These are phyloP conservation scores for Neoniphon sammara DNA, from an alignment of 2,797 vertebrate genomes.

Conservation along the genomic window DNA sequence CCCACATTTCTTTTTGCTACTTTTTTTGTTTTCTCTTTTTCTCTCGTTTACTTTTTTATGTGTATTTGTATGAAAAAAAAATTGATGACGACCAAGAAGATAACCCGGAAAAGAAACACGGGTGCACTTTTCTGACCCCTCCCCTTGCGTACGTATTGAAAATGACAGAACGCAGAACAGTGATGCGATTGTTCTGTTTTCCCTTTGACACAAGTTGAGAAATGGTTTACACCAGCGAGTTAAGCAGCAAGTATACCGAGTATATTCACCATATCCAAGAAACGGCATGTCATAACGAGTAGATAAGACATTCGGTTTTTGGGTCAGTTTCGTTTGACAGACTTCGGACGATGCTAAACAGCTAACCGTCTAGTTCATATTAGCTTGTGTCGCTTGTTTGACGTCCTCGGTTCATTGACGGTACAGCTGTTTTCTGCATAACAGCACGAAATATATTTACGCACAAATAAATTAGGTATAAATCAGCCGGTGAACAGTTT, in stretches of 20 bases:
- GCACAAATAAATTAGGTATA: neutral
- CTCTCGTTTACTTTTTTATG: neutral
- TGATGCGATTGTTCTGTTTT: constrained; percentile 60
- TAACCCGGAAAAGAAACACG: constrained; percentile 67
- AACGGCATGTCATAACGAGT: constrained; percentile 20
- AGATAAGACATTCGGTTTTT: neutral
- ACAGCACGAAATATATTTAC: neutral
- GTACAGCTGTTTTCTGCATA: neutral
- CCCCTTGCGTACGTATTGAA: constrained; percentile 31
- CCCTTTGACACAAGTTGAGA: neutral
- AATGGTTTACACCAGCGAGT: neutral
- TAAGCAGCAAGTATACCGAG: neutral
- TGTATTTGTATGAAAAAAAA: too few relatives aligned
- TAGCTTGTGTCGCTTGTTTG: neutral
- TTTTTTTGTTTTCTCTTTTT: too few relatives aligned
- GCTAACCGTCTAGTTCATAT: neutral
- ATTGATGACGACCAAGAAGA: neutral
- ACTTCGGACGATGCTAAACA: constrained; percentile 31
- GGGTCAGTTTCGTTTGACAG: neutral
- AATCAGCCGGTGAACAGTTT: neutral
- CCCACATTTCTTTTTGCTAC: too few relatives aligned
- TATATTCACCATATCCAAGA: rapidly evolving
- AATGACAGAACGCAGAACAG: constrained; percentile 74
- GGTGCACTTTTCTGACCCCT: neutral
- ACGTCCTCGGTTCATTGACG: neutral